phyloP scores from a whole-genome alignment of 2,888 invertebrate genomes.

The Leucoptera coffeella region DNA sequence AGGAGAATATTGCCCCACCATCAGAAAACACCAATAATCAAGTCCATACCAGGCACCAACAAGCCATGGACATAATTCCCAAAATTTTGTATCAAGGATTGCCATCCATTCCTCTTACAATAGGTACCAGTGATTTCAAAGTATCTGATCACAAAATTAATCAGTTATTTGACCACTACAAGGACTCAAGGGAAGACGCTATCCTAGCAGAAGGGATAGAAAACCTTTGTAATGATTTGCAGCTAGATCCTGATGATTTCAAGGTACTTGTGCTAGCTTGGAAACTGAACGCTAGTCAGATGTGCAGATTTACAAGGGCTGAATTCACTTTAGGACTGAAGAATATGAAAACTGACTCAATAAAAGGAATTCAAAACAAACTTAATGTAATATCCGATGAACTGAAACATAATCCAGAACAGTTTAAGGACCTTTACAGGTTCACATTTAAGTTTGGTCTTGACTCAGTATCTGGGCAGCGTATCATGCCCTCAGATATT shows the following conservation, averaged over 20 bases:
- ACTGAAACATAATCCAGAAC: constrained; percentile 67
- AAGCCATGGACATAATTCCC: constrained; percentile 45
- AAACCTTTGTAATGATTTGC: constrained; percentile 82
- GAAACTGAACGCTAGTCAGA: constrained; percentile 91
- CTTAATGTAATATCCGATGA: constrained; percentile 79
- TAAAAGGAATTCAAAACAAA: constrained; percentile 68
- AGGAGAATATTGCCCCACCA: too few species aligned
- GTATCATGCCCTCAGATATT: constrained; percentile 87
- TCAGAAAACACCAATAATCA: too few species aligned
- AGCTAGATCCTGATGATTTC: constrained; percentile 88
- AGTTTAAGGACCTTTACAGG: constrained; percentile 86
- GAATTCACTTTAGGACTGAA: constrained; percentile 87
- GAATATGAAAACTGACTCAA: constrained; percentile 76
- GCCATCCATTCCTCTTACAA: constrained; percentile 33
- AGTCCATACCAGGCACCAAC: constrained; percentile 93
- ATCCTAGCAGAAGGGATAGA: constrained; percentile 92
- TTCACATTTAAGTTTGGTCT: constrained; percentile 92
- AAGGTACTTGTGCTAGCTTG: constrained; percentile 87
- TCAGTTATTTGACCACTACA: constrained; percentile 80
- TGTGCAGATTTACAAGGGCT: constrained; percentile 86
- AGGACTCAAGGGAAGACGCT: constrained; percentile 78
- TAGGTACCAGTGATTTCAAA: constrained; percentile 44
- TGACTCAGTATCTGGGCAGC: constrained; percentile 78
- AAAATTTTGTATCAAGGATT: constrained; percentile 39
- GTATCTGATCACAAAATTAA: constrained; percentile 73